Base-by-base conservation (phyloP, 2,797 vertebrate species). In the Buceros bicornis region DNA sequence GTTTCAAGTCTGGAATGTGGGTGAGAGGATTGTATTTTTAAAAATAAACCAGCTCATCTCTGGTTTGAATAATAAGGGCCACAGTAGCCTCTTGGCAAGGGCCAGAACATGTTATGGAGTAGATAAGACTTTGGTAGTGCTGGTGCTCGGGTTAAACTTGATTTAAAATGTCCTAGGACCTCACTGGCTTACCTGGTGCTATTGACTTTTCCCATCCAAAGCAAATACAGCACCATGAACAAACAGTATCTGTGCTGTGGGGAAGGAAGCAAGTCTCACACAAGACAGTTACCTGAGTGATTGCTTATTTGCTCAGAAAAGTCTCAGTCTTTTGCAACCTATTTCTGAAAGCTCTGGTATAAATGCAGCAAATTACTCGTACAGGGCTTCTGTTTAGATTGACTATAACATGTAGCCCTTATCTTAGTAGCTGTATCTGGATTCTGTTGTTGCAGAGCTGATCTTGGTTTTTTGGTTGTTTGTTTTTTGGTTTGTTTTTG, bases 221-320 rank as follows among this genome's bases (percentile, higher is more conserved):
- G 57, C 65, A 66, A 45, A 7, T 7, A 33, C 33, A 33, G 33
- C 33, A 33, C 33, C 33, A 33, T 33, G 33, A 33, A 33, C 33
- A 33, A 33, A 33, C 33, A 33, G 33, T 33, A 33, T 33, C 33
- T 33, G 33, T 60, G 40, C 45, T 48, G 1, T 18, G 42, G 42
- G 21, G 65, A 51, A 45, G 62, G 58, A 67, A 65, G 14, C 48
- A 66, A 42, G 13, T 43, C 10, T 51, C 37, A 7, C 5, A 22
- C 1, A 2, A 31, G 82, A 48, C 16, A 29, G 16, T 28, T 77
- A 47, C 25, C 40, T 7, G 11, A 43, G 42, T 67, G 28, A 40
- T 16, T 45, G 7, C 6, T 22, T 26, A 0, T 1, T 1, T 70
- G 26, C 35, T 64, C 29, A 40, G n/a, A 10, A 48, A 51, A 83